phyloP scores from a whole-genome alignment of 1,140 invertebrate genomes.

The Chironomus tepperi region DNA sequence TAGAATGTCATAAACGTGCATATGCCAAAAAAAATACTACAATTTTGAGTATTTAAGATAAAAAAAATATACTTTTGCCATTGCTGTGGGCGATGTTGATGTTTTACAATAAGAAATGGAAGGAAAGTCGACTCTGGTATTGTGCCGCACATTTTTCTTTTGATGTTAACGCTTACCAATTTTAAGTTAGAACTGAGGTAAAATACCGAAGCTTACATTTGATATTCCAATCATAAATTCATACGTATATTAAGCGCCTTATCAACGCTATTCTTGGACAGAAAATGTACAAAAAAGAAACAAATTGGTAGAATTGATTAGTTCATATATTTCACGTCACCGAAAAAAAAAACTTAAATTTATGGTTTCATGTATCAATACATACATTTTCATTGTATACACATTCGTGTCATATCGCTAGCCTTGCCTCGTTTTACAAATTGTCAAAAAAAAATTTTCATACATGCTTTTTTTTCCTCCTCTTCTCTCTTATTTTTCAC shows the following conservation, averaged over 20 bases:
- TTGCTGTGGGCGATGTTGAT: not conserved
- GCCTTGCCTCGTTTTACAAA: not conserved
- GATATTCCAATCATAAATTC: slow-evolving; percentile 20
- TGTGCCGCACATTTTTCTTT: not conserved
- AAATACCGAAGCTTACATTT: not conserved
- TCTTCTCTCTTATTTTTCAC: slow-evolving; percentile 11
- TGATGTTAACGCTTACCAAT: not conserved
- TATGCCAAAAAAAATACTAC: not conserved
- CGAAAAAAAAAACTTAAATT: not conserved
- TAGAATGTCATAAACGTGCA: not conserved
- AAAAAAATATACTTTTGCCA: too few species aligned
- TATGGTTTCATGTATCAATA: slow-evolving; percentile 8
- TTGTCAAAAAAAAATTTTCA: not conserved
- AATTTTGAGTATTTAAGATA: not conserved
- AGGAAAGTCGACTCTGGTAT: not conserved
- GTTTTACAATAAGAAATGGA: not conserved
- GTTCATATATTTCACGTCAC: not conserved
- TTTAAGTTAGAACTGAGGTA: not conserved
- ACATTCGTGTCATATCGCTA: not conserved
- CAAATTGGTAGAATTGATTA: not conserved
- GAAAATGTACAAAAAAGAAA: not conserved
- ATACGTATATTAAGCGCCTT: not conserved
- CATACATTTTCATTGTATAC: not conserved
- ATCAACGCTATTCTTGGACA: not conserved
- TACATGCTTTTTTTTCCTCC: not conserved